These are phyloP conservation scores for Galagoides demidoff DNA, from an alignment of 2,797 vertebrate species.

Conservation along the genomic window DNA sequence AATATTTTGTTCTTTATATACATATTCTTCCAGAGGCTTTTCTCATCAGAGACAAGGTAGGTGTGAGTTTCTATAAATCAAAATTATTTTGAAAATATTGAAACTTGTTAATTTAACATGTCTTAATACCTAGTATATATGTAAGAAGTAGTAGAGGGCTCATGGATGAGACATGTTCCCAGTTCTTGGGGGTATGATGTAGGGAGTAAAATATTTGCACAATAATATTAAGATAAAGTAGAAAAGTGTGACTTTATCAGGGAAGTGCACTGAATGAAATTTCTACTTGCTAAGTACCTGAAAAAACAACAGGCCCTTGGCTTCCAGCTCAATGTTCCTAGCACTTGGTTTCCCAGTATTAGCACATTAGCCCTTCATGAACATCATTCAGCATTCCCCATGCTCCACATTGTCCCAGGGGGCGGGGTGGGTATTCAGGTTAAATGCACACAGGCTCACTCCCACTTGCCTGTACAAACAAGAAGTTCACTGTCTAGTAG, in stretches of 20 bases:
- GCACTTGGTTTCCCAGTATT: not conserved
- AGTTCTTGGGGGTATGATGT: not conserved
- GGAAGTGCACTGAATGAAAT: not conserved
- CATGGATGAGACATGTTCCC: not conserved
- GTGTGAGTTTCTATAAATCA: conserved; percentile 6
- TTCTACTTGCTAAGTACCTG: not conserved
- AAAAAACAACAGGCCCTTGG: not conserved
- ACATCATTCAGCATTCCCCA: not conserved
- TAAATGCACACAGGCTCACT: not conserved
- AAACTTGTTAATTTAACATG: not conserved
- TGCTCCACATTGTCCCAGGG: not conserved
- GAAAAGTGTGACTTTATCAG: not conserved
- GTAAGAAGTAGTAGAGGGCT: not conserved
- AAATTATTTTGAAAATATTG: conserved; percentile 29
- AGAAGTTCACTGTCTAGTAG: not conserved
- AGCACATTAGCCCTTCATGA: not conserved
- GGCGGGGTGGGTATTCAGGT: not conserved
- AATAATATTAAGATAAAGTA: not conserved
- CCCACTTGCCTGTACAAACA: not conserved
- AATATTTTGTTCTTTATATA: not conserved
- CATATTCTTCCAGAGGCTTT: not conserved
- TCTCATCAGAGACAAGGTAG: not conserved
- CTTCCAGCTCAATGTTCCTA: not conserved
- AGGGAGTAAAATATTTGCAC: not conserved
- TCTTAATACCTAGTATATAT: not conserved